phyloP scores from a whole-genome alignment of 2,113 vertebrate genomes.

The Periophthalmus modestus region DNA sequence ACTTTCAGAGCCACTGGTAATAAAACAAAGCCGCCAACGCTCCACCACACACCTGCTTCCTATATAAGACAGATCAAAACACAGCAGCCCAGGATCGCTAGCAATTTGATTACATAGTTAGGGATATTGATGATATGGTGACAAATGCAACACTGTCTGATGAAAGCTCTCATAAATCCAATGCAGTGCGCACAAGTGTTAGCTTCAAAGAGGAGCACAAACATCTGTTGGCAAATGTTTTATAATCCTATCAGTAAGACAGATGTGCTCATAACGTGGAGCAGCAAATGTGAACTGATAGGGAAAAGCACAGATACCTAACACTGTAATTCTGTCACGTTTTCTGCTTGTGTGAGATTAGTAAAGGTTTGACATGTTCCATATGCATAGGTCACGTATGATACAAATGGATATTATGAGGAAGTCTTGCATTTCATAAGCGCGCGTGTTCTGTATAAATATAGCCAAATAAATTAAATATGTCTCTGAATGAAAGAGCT shows the following conservation, averaged over 20 bases:
- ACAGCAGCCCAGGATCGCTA: conserved; percentile 17
- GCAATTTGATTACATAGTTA: conserved; percentile 56
- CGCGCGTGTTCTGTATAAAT: no score
- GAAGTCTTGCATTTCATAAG: no score
- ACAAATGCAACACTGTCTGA: conserved; percentile 54
- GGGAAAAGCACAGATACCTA: conserved; percentile 30
- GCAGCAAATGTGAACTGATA: conserved; percentile 47
- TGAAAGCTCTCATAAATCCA: conserved; percentile 60
- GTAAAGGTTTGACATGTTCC: neutral
- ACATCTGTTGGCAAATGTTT: conserved; percentile 66
- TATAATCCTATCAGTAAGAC: conserved; percentile 73
- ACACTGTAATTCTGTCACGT: conserved; percentile 14
- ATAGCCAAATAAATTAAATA: no score
- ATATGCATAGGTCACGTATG: neutral
- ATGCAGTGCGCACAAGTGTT: conserved; percentile 42
- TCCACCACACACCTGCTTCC: neutral
- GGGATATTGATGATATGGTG: conserved; percentile 56
- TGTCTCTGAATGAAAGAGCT: no score
- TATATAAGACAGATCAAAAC: conserved; percentile 34
- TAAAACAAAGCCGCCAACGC: conserved; percentile 4
- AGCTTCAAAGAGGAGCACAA: conserved; percentile 60
- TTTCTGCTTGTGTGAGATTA: conserved; percentile 17
- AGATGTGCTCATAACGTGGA: conserved; percentile 59
- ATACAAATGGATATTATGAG: no score
- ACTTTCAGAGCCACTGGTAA: neutral